Evolutionary conservation across 2,113 vertebrate genomes (phyloP), one percentile per base, ranked within the genome.

Genomic region (Ammospiza nelsoni): DNA sequence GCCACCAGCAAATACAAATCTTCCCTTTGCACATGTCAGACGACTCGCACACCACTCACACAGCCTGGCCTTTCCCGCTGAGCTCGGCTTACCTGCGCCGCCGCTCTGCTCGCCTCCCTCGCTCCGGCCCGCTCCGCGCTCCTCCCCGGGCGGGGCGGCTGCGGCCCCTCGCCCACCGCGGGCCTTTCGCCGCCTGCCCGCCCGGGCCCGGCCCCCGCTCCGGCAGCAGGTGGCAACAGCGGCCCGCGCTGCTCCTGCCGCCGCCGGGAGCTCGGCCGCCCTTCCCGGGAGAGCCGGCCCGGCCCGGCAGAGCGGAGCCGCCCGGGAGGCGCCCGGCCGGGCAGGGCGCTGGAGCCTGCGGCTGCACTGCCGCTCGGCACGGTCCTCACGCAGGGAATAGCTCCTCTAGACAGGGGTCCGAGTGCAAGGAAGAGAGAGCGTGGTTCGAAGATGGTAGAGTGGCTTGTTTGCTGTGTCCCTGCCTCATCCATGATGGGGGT

Each of bases 201-300:
- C 25, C 9, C 25, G 48, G 51, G 13, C 63, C 48, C 41, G 9
- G 21, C 59, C 66, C 44, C 57, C 23, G 6, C 16, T 76, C 5
- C 14, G 27, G 90, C 95, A 92, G 66, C 95, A 96, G 95, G 80
- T 74, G 90, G 92, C 95, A 94, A 84, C 84, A 41, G 78, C 41
- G 35, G 35, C 65, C 69, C 44, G 55, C 7, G 54, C 54, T 55
- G 9, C 20, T 49, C 80, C 54, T 7, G 20, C 57, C 9, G 25
- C 27, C 12, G 24, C 33, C 25, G 6, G 37, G 5, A 39, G 66
- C 51, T 18, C n/a, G 3, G 68, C 10, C 8, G 39, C 20, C n/a
- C 15, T 11, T 7, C 15, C 39, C 62, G 31, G 46, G 41, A 37
- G 16, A 0, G 13, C 12, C 11, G 51, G 51, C 51, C 48, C n/a